phyloP scores from a whole-genome alignment of 2,797 vertebrate genomes.

The Tapera naevia region DNA sequence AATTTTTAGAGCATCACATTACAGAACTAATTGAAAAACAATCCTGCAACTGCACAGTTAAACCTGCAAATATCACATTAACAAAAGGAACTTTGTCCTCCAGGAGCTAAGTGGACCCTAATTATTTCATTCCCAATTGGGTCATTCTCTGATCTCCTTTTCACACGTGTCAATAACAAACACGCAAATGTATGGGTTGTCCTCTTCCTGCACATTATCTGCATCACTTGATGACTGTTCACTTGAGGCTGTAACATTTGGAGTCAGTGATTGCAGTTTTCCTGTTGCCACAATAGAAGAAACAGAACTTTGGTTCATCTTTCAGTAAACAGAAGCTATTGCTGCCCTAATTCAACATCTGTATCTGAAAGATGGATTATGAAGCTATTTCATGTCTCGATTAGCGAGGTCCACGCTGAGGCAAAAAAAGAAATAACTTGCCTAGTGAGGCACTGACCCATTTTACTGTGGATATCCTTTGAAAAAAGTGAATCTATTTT shows the following conservation, averaged over 20 bases:
- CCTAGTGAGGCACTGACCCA: background rate
- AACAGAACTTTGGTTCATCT: background rate
- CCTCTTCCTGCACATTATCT: background rate
- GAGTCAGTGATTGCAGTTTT: background rate
- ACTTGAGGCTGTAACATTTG: background rate
- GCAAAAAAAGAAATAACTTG: background rate
- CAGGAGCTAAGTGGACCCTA: background rate
- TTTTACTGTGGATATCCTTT: background rate
- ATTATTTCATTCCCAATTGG: background rate
- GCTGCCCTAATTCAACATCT: background rate
- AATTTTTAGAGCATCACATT: background rate
- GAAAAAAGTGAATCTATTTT: background rate
- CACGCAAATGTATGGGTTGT: accelerated
- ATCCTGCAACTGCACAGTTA: background rate
- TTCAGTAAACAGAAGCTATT: background rate
- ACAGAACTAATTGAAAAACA: background rate
- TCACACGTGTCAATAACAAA: background rate
- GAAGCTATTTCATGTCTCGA: background rate
- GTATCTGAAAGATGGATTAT: background rate
- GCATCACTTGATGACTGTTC: background rate
- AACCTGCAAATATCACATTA: background rate
- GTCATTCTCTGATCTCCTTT: background rate
- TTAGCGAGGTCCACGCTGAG: background rate
- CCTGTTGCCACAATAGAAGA: background rate
- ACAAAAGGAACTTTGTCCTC: background rate